Percentiles rank a stretch among this genome's conserved stretches.
Evolutionary conservation across 2,797 vertebrate genomes (phyloP).

Genomic region (Karalla daura): DNA sequence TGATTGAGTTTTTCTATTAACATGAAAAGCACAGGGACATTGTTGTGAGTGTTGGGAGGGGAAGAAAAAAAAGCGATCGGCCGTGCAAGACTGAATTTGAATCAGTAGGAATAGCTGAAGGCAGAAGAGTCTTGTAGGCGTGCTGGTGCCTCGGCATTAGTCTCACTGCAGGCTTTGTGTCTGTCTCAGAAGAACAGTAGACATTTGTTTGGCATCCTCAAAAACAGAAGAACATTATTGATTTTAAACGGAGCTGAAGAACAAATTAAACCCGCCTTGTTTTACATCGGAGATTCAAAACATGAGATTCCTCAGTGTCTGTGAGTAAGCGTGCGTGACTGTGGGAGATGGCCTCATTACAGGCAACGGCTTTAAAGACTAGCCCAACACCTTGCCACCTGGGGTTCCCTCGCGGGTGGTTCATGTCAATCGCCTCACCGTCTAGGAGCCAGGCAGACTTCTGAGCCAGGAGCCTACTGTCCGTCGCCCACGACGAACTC

Average conservation of each 20-base stretch:
- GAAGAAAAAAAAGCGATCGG: constrained; percentile 29
- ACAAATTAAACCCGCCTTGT: background rate
- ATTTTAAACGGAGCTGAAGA: constrained; percentile 32
- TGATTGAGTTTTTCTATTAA: constrained; percentile 15
- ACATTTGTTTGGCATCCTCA: constrained; percentile 8
- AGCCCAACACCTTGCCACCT: constrained; percentile 53
- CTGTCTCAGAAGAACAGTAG: constrained; percentile 21
- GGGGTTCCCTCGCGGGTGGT: constrained; percentile 54
- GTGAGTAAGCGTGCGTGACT: constrained; percentile 20
- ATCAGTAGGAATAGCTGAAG: constrained; percentile 38
- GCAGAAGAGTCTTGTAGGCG: constrained; percentile 45
- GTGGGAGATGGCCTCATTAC: constrained; percentile 59
- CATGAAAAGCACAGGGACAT: constrained; percentile 15
- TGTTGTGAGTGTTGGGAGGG: constrained; percentile 29
- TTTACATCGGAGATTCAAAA: background rate
- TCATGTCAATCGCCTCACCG: constrained; percentile 54
- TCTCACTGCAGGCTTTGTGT: constrained; percentile 34
- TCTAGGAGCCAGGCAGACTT: constrained; percentile 48
- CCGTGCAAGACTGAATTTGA: constrained; percentile 41
- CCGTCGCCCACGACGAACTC: constrained; percentile 55
- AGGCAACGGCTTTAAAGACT: constrained; percentile 42
- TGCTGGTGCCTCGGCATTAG: constrained; percentile 42
- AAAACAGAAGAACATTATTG: constrained; percentile 20
- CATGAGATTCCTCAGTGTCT: background rate
- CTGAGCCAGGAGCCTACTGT: constrained; percentile 57